These are phyloP conservation scores for Luidia sarsii DNA, from an alignment of 53 echinoderm and acorn worm genomes.

Conservation along the genomic window DNA sequence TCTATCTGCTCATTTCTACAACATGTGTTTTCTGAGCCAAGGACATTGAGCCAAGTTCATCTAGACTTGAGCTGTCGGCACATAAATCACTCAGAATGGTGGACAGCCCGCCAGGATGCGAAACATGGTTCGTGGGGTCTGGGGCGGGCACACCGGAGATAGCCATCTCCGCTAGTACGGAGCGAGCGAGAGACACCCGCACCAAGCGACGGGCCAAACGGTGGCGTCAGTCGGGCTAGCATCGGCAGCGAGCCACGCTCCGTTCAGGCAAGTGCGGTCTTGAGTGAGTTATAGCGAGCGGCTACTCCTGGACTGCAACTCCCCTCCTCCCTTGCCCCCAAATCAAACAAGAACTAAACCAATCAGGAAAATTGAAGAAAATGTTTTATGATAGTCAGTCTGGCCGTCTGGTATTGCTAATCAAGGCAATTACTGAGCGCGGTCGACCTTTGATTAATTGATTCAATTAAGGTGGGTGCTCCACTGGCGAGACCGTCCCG, in stretches of 20 bases:
- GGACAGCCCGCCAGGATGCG: conserved; percentile 27
- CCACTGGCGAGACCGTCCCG: too few species aligned
- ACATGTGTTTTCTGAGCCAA: conserved; percentile 30
- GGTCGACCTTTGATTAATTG: conserved; percentile 42
- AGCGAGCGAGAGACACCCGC: too few species aligned
- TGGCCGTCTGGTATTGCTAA: neutral
- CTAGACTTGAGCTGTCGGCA: conserved; percentile 1
- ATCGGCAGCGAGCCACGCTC: too few species aligned
- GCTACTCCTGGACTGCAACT: neutral
- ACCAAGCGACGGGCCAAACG: too few species aligned
- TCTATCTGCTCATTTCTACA: too few species aligned
- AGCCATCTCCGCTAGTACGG: conserved; percentile 21
- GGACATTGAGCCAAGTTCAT: conserved; percentile 39
- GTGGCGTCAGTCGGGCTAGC: too few species aligned
- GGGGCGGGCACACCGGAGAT: conserved; percentile 36
- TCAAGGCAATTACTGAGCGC: conserved; percentile 28
- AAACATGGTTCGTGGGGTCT: conserved; percentile 12
- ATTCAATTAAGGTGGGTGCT: conserved; percentile 25
- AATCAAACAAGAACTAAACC: conserved; percentile 5
- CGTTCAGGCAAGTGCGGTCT: conserved; percentile 19
- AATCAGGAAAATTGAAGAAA: conserved; percentile 26
- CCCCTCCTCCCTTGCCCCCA: neutral
- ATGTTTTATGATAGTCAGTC: conserved; percentile 44
- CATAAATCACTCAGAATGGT: conserved; percentile 44
- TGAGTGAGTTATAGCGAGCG: conserved; percentile 29